Percentiles rank a stretch among this genome's conserved stretches.
Evolutionary conservation across 2,888 invertebrate species (phyloP).

Genomic region (Heliconius ismenius): DNA sequence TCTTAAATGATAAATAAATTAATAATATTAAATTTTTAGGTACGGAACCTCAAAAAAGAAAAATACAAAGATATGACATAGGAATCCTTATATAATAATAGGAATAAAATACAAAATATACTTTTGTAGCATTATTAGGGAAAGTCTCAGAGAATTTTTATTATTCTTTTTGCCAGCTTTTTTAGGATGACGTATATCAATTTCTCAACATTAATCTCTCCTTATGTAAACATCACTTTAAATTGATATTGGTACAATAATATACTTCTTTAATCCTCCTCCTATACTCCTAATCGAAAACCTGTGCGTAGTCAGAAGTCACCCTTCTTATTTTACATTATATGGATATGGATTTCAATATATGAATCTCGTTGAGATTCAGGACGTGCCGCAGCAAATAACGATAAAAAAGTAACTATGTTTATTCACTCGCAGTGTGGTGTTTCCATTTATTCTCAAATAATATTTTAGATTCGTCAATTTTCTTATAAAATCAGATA

Average conservation of each 20-base stretch:
- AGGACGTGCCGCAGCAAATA: constrained; percentile 11
- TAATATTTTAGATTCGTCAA: background rate
- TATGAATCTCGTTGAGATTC: constrained; percentile 23
- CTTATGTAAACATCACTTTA: background rate
- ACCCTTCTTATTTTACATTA: constrained; percentile 3
- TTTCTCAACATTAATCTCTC: background rate
- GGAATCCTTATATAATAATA: too few species aligned
- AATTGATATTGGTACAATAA: background rate
- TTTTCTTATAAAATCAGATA: background rate
- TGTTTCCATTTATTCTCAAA: constrained; percentile 4
- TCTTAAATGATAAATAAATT: too few species aligned
- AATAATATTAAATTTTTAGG: too few species aligned
- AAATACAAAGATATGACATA: too few species aligned
- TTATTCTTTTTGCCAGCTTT: too few species aligned
- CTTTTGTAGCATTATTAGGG: too few species aligned
- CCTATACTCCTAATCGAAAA: background rate
- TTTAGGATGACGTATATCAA: background rate
- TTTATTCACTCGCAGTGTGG: constrained; percentile 10
- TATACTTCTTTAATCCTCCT: background rate
- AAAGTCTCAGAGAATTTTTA: too few species aligned
- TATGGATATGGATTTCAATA: constrained; percentile 11
- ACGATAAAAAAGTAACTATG: constrained; percentile 16
- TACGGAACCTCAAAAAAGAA: too few species aligned
- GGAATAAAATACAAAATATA: too few species aligned
- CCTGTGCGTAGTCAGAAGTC: background rate